Conservation (phyloP, 2,888 invertebrate species). For the Tiliacea citrago region DNA sequence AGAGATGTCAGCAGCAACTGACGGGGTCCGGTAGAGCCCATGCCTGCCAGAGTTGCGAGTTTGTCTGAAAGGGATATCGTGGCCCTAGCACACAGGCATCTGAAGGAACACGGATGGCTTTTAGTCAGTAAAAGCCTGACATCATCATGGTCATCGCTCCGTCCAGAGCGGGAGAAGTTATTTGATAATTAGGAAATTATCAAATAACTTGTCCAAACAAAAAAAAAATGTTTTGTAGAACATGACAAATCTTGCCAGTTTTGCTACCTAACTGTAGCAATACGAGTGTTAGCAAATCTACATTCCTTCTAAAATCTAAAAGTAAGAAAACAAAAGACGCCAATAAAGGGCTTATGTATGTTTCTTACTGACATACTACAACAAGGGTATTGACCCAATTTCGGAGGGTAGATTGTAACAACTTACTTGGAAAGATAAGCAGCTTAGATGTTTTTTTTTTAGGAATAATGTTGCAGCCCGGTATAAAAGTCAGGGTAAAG, state of each 20-base stretch:
- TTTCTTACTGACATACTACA: constrained; percentile 18
- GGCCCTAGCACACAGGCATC: too few relatives aligned
- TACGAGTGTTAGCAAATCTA: background rate
- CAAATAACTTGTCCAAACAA: too few relatives aligned
- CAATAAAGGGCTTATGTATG: constrained; percentile 14
- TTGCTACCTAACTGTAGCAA: background rate
- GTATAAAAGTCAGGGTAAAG: constrained; percentile 35
- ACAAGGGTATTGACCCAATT: constrained; percentile 55
- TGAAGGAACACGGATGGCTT: too few relatives aligned
- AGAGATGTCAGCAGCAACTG: too few relatives aligned
- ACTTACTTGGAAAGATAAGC: constrained; percentile 52
- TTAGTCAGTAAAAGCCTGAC: too few relatives aligned
- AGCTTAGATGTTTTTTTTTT: constrained; percentile 33
- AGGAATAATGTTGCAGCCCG: constrained; percentile 12
- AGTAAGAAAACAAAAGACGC: background rate
- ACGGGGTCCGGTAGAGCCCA: too few relatives aligned
- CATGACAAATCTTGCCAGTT: background rate
- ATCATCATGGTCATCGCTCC: too few relatives aligned
- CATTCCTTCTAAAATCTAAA: background rate
- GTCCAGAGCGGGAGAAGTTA: too few relatives aligned
- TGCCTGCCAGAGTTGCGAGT: too few relatives aligned
- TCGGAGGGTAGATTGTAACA: constrained; percentile 43
- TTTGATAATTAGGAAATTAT: too few relatives aligned
- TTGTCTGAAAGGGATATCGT: too few relatives aligned
- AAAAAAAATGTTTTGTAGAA: background rate